phyloP scores from a whole-genome alignment of 2,113 vertebrate genomes.

The Amia ocellicauda region DNA sequence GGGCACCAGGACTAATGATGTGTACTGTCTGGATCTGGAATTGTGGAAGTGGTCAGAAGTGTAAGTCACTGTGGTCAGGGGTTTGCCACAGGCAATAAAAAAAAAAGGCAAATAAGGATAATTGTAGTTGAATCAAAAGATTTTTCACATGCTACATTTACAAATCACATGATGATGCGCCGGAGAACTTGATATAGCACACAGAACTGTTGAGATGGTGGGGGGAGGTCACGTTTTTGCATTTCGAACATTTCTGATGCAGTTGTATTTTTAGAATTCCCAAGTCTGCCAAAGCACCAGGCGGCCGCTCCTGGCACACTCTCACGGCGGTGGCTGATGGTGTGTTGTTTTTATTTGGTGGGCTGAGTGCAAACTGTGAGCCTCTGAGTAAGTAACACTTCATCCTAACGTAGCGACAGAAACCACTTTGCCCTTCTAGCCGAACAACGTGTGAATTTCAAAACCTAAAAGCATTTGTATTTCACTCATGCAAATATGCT shows the following conservation, averaged over 20 bases:
- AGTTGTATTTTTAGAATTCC: slow-evolving; percentile 60
- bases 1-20: slow-evolving; percentile 88
- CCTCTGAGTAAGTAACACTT: slow-evolving; percentile 76
- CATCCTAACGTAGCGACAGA: background rate
- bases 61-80: slow-evolving; percentile 67
- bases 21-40: slow-evolving; percentile 84
- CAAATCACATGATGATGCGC: no score
- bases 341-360: slow-evolving; percentile 86
- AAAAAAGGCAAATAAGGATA: no score
- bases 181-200: no score
- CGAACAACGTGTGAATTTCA: background rate
- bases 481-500: background rate
- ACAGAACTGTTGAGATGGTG: no score
- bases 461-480: background rate
- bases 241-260: background rate
- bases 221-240: background rate
- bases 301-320: slow-evolving; percentile 89
- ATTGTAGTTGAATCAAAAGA: no score
- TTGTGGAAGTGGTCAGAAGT: slow-evolving; percentile 90
- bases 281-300: slow-evolving; percentile 64
- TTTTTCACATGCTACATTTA: no score
- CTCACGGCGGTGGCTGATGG: slow-evolving; percentile 78
- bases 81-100: no score
- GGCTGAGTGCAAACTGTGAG: slow-evolving; percentile 83
- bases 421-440: background rate